Base-by-base conservation (phyloP, 2,888 invertebrate species). In the Fragum whitleyi region DNA sequence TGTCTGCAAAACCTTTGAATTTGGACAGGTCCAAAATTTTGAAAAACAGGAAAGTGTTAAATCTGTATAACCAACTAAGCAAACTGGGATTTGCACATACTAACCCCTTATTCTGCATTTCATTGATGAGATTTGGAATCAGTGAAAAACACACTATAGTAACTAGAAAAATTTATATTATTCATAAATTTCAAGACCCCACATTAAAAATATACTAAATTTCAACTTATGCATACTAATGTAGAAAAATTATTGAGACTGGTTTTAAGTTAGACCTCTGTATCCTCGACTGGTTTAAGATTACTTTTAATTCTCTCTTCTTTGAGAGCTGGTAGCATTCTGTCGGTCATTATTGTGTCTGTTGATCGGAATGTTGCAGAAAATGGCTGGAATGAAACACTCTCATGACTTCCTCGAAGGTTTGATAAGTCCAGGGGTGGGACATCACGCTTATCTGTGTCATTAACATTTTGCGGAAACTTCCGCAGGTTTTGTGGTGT, bases 351-450 rank as follows among this genome's bases (percentile, higher is more conserved):
- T 55, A 87, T 86, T 1, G 91, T 91, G 53, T 91, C 91, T 23
- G 88, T 87, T 6, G 90, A 90, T 11, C 90, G 85, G 67, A 88
- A 79, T 62, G 88, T 88, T 7, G 89, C 89, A 1, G 89, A 86
- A 61, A 88, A 90, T 19, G 91, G 91, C 74, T 87, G 85, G 80
- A 85, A 92, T 61, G 90, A 87, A 26, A 88, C 82, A 76, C 89
- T 90, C 55, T 91, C 91, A 19, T 80, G 85, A 81, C 91, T 91
- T 19, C 85, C 89, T 23, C 87, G 80, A 23, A 92, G 77, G 14
- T 83, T 85, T 7, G 89, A 84, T n/a, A 92, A 84, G 76, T 92
- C 91, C 26, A 92, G 82, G 7, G 90, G 91, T 9, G 92, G 92
- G 7, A 92, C 87, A 3, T 88, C 87, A 32, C 32, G 47, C 42